Base-by-base conservation (phyloP, 2,797 vertebrate species). In the Selene dorsalis region DNA sequence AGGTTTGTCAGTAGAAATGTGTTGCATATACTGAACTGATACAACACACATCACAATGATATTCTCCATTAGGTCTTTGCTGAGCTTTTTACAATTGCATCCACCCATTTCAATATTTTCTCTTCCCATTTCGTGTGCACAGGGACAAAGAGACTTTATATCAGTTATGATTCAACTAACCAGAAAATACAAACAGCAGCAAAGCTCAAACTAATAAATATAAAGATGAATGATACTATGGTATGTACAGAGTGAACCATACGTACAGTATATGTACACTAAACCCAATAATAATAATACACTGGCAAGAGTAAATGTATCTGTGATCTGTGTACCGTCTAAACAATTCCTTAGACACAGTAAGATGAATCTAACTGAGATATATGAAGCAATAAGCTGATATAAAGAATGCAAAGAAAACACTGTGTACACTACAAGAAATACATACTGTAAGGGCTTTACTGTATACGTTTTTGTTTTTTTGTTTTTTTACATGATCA, bases 1-100 rank as follows among this genome's bases (percentile, higher is more conserved):
- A 43, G 16, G 59, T 47, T 58, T 72, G 28, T 74, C 60, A 59
- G 28, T 35, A 55, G 30, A 77, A 72, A 73, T 69, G 43, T 59
- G 41, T n/a, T 56, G 59, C 12, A 47, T 24, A 0, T 24, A 62
- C 12, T 20, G 26, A 28, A 45, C 2, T 17, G 17, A 53, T 24
- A 28, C 6, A 32, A 18, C 18, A 41, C 18, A 35, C 17, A 26
- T 10, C 4, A 0, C 28, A 11, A 22, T 30, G 10, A 35, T 8
- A 16, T 30, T 24, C 3, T 68, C 5, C 4, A 63, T 1, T 13
- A 6, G 30, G 17, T 41, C 10, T 47, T n/a, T 8, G 10, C 47
- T 35, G 8, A 60, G 3, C 30, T 24, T 65, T 4, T 68, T 24
- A 22, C 18, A 61, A 52, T 14, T 52, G 1, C 18, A 16, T 22